Evolutionary conservation across 2,113 vertebrate genomes (phyloP), one percentile per base, ranked within the genome.

Genomic region (Catagonus wagneri): DNA sequence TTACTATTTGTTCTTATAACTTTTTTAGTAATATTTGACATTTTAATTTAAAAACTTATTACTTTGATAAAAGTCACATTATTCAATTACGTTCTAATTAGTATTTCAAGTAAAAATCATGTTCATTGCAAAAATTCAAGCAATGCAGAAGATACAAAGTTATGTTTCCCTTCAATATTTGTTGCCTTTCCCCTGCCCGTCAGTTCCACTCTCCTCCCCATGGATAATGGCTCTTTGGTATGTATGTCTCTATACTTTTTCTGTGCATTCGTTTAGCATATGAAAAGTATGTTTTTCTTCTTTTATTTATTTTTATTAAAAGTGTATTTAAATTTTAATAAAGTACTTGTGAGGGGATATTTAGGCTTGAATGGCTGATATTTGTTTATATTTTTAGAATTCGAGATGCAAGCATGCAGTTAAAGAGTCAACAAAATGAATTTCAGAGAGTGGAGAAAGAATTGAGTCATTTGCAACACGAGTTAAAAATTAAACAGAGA

Each of bases 391-490:
- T 92, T 84, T 94, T 0, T 44, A 99, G 99, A 89, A 97, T 98
- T 95, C 98, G 90, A 95, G 94, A 65, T 56, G 79, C 97, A 65
- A 97, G 63, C 9, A 72, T 97, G 81, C 98, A 99, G 91, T 96
- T 99, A 68, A 98, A 98, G 96, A 97, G 2, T 96, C 98, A 98
- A n/a, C 98, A 98, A 94, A 96, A 97, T 81, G 97, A 98, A 91
- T 75, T 99, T 95, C 98, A 98, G 61, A 97, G 44, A 34, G 23
- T 98, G 83, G 98, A 97, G 92, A 96, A 98, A 72, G 97, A 98
- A 32, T 90, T 98, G 96, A 96, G 63, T 75, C 97, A 97, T 95
- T 96, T 98, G 71, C 97, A 98, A 75, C 93, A 90, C 58, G 97
- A 99, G 65, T 98, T 99, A 93, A 97, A 98, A 69, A 95, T 97